Base-by-base conservation (phyloP, 2,888 invertebrate species). In the Mantis religiosa region DNA sequence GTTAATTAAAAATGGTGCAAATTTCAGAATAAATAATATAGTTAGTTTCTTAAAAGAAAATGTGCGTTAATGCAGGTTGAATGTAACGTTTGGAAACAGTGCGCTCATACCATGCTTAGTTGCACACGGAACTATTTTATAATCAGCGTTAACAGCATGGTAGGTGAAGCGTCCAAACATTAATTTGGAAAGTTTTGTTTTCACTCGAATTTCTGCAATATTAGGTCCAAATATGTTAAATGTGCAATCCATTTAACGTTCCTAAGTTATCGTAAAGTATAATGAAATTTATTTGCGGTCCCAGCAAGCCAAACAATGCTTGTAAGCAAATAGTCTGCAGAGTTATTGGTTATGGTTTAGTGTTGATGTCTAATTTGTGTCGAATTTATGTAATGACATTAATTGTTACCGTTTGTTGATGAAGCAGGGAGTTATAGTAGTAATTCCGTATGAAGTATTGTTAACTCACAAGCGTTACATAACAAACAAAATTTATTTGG, bases 131-230 rank as follows among this genome's bases (percentile, higher is more conserved):
- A 90, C 90, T 90, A 90, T 89, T 90, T 90, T 89, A 89, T 86
- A 89, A 88, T 47, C 83, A 88, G 82, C 34, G 28, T 87, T 87
- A 89, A 89, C 90, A 91, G 90, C 90, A 90, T 91, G 91, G 90
- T 90, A 89, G 89, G 90, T 90, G 90, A 90, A 89, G 90, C 91
- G 90, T 90, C 90, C 90, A 90, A 91, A 90, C 90, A 90, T 89
- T 90, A 90, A 88, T 90, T 90, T 90, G 88, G 89, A 81, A 88
- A 87, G 88, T 88, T 90, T 71, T 71, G 54, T 71, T 47, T 83
- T 41, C n/a, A 85, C 28, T n/a, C 85, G 28, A 25, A 30, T 83
- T 30, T 27, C n/a, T 27, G 85, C 47, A 85, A 27, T 34, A 41
- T 47, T 85, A 85, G 34, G 14, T 34, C 28, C 47, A 9, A n/a